phyloP scores from a whole-genome alignment of 2,113 vertebrate species.

The Saccopteryx leptura region DNA sequence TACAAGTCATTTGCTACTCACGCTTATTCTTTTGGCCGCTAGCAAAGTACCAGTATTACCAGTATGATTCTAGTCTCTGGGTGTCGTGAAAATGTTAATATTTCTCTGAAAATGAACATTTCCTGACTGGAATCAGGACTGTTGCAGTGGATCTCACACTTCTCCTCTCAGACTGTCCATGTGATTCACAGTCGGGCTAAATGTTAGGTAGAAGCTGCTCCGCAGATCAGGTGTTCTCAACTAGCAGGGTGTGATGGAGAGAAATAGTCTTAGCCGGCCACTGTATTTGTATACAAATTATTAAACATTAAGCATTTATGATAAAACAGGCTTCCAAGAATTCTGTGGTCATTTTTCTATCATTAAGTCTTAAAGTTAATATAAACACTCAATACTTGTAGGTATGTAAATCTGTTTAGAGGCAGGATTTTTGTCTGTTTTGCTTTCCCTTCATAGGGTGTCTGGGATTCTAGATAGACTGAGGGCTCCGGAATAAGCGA shows the following conservation, averaged over 20 bases:
- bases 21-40: neutral
- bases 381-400: neutral
- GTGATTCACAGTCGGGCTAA: neutral
- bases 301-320: neutral
- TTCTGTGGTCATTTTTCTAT: neutral
- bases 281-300: neutral
- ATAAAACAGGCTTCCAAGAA: conserved; percentile 28
- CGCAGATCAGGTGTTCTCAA: neutral
- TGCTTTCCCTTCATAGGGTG: neutral
- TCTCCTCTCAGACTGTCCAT: neutral
- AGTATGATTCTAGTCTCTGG: neutral
- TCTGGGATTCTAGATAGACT: neutral
- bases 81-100: neutral
- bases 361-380: neutral
- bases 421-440: neutral
- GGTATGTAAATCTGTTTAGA: neutral
- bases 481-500: neutral
- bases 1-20: neutral
- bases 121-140: neutral
- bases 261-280: neutral
- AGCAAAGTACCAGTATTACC: neutral
- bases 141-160: neutral
- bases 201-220: neutral
- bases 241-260: neutral
- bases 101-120: neutral